These are phyloP conservation scores for Drosophila grimshawi DNA, from an alignment of 1,140 invertebrate species.

Conservation along the genomic window DNA sequence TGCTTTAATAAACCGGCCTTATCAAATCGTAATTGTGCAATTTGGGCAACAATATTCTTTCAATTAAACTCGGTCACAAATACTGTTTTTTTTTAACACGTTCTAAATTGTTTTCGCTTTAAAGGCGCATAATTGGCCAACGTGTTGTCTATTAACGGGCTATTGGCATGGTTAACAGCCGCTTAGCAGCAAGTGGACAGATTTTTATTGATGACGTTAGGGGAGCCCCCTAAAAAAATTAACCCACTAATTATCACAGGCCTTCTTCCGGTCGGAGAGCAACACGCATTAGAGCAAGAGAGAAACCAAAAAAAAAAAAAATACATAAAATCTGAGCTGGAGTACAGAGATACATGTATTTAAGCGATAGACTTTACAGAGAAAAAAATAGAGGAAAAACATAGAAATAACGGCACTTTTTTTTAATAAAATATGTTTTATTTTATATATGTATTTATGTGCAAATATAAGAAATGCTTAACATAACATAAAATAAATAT, in stretches of 20 bases:
- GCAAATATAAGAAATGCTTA: too few relatives aligned
- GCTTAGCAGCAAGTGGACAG: constrained; percentile 18
- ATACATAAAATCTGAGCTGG: neutral
- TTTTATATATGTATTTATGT: too few relatives aligned
- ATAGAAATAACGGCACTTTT: too few relatives aligned
- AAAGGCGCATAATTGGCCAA: constrained; percentile 16
- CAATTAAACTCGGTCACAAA: constrained; percentile 39
- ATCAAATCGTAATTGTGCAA: constrained; percentile 61
- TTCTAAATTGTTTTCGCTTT: neutral
- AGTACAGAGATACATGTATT: constrained; percentile 1
- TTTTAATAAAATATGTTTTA: too few relatives aligned
- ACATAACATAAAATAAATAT: too few relatives aligned
- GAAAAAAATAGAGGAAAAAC: too few relatives aligned
- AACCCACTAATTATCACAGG: constrained; percentile 45
- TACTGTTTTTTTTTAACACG: neutral
- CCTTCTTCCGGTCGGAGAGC: constrained; percentile 23
- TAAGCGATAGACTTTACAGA: neutral
- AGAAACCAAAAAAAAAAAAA: neutral
- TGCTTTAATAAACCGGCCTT: constrained; percentile 51
- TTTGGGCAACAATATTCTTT: constrained; percentile 65
- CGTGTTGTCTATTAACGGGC: constrained; percentile 41
- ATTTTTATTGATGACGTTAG: constrained; percentile 43
- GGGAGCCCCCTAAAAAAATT: constrained; percentile 46
- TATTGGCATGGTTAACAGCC: constrained; percentile 27
- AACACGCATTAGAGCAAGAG: constrained; percentile 13